Percentiles rank a stretch among this genome's conserved stretches.
Evolutionary conservation across 2,888 invertebrate genomes (phyloP).

Genomic region (Trissonchulus sp.): DNA sequence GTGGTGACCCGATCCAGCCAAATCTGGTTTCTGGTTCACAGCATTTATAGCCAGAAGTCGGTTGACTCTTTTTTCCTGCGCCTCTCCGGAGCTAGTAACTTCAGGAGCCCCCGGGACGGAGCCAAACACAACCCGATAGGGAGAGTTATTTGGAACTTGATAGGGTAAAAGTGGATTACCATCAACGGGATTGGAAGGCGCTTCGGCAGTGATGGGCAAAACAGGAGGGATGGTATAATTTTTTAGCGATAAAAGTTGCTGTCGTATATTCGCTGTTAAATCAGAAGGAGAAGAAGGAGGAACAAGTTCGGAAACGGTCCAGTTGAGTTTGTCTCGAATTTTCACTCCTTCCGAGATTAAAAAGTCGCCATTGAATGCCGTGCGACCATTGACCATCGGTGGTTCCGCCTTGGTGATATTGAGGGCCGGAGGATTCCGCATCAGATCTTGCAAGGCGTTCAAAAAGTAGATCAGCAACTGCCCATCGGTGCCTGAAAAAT

Average conservation of each 20-base stretch:
- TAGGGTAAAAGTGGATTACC: background rate
- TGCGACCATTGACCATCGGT: background rate
- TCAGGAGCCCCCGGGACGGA: background rate
- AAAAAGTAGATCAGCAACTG: background rate
- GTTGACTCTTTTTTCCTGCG: too few species aligned
- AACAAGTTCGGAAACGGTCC: background rate
- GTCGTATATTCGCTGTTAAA: too few species aligned
- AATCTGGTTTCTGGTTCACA: background rate
- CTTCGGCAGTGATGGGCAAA: background rate
- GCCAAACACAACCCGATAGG: background rate
- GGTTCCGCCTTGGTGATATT: background rate
- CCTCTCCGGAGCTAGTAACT: too few species aligned
- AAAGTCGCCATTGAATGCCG: background rate
- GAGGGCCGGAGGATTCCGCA: background rate
- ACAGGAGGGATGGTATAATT: too few species aligned
- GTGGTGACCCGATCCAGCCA: background rate
- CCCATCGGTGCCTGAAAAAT: too few species aligned
- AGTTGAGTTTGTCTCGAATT: background rate
- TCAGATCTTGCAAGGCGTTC: background rate
- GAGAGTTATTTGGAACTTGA: background rate
- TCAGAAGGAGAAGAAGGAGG: too few species aligned
- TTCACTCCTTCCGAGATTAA: background rate
- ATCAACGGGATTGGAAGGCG: background rate
- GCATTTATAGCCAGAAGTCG: background rate
- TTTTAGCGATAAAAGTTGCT: too few species aligned